These are phyloP conservation scores for Phaetusa simplex DNA, from an alignment of 2,113 vertebrate species.

Conservation along the genomic window DNA sequence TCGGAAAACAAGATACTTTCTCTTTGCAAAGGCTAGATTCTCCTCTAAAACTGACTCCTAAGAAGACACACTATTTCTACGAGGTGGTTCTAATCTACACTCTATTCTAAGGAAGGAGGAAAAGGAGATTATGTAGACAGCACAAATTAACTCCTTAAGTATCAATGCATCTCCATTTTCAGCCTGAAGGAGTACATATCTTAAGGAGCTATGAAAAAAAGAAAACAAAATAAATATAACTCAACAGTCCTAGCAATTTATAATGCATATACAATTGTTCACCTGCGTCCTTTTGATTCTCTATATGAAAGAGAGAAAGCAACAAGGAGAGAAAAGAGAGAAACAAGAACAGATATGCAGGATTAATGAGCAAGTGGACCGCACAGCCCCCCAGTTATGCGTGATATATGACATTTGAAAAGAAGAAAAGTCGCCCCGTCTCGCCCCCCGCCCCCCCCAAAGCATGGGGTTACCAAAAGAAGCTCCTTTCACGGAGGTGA, in stretches of 20 bases:
- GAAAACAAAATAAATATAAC: constrained; percentile 77
- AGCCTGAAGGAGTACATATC: constrained; percentile 78
- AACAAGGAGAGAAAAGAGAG: constrained; percentile 85
- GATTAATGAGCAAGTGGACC: constrained; percentile 85
- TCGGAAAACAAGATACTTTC: constrained; percentile 42
- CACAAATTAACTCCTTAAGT: constrained; percentile 89
- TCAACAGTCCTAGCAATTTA: constrained; percentile 84
- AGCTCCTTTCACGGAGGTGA: constrained; percentile 76
- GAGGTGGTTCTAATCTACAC: constrained; percentile 35
- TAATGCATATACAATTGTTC: constrained; percentile 95
- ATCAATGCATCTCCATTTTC: constrained; percentile 76
- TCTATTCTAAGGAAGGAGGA: constrained; percentile 46
- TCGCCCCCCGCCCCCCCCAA: constrained; percentile 65
- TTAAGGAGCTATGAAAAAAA: constrained; percentile 81
- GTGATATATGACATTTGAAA: constrained; percentile 77
- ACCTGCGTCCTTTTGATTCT: constrained; percentile 94
- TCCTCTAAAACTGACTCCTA: background rate
- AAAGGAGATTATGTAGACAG: constrained; percentile 75
- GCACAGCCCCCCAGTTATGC: constrained; percentile 80
- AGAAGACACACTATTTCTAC: background rate
- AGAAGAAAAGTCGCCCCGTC: constrained; percentile 67
- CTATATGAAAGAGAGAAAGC: constrained; percentile 91
- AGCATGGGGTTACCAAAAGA: constrained; percentile 75
- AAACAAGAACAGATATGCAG: constrained; percentile 91
- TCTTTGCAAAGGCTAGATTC: constrained; percentile 29